Evolutionary conservation across 2,113 vertebrate genomes (phyloP).

Genomic region (Anhinga anhinga): DNA sequence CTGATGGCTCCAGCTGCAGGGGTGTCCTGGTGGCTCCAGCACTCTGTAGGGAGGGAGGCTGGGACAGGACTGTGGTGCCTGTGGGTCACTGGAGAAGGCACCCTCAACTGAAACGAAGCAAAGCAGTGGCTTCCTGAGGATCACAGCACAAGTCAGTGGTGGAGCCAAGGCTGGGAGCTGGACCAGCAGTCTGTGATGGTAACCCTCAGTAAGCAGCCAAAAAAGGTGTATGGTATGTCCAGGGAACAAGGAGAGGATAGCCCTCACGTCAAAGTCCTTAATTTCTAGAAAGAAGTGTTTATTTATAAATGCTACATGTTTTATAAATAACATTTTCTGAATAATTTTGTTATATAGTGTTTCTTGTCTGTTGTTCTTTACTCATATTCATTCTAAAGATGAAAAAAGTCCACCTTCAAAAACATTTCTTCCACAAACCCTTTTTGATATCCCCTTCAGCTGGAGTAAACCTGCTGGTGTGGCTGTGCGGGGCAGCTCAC

Average conservation of each 20-base stretch:
- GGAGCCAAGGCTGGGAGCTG: not conserved
- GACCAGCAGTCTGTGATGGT: not conserved
- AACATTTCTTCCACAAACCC: not conserved
- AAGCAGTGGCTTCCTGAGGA: not conserved
- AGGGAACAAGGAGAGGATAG: not conserved
- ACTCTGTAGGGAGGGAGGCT: accelerated
- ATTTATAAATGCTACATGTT: not conserved
- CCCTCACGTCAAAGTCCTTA: not conserved
- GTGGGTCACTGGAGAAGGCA: not conserved
- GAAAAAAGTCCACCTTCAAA: not conserved
- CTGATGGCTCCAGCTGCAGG: not conserved
- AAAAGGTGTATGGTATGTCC: not conserved
- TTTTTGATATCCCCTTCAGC: not conserved
- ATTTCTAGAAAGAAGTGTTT: not conserved
- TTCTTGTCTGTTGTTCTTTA: not conserved
- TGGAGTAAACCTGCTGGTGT: not conserved
- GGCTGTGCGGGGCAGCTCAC: accelerated
- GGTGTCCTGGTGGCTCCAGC: accelerated
- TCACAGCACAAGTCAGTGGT: not conserved
- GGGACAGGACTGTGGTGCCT: accelerated
- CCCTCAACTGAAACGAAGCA: not conserved
- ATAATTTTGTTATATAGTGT: not conserved
- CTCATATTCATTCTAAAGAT: not conserved
- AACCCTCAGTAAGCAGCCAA: not conserved
- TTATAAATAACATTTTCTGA: not conserved